Base-by-base conservation (phyloP, 1,140 invertebrate species). In the Ooceraea biroi region DNA sequence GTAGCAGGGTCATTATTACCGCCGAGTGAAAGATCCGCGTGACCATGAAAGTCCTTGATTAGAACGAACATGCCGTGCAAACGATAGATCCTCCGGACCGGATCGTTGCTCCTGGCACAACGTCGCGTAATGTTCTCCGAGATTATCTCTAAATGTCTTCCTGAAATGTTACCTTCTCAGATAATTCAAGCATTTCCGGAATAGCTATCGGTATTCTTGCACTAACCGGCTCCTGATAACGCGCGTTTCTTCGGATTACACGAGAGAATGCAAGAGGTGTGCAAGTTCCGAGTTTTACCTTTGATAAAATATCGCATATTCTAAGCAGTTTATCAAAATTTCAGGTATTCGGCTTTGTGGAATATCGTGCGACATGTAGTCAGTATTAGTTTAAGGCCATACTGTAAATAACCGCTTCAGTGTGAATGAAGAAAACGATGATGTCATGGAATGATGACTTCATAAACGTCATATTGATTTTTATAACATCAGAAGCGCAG, bases 81-180 rank as follows among this genome's bases (percentile, higher is more conserved):
- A 77, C 46, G 27, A 27, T 27, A 30, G n/a, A 41, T 55, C 19
- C 22, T 44, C 1, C 12, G 17, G 12, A 58, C 3, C 30, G 14
- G 30, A 76, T 65, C 73, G 60, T 50, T 66, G 60, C 12, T 22
- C 19, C 50, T 65, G 27, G 25, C 25, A 76, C 41, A 63, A 69
- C 63, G 25, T 48, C 27, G 48, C 25, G 22, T 22, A 30, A 61
- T 44, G 80, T 50, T 86, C 36, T 12, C 27, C 4, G 14, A 46
- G 52, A 80, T 83, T 82, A 88, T 88, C 86, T 36, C n/a, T 87
- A 69, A 87, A 86, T 74, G 80, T 52, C 55, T 87, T 84, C 60
- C 36, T 41, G 22, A 58, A 72, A 88, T n/a, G 3, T 69, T 71
- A 27, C 30, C 19, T 12, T 44, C n/a, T 44, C 55, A 69, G 63